These are phyloP conservation scores for Larimichthys polyactis DNA, from an alignment of 2,113 vertebrate species.

Conservation along the genomic window DNA sequence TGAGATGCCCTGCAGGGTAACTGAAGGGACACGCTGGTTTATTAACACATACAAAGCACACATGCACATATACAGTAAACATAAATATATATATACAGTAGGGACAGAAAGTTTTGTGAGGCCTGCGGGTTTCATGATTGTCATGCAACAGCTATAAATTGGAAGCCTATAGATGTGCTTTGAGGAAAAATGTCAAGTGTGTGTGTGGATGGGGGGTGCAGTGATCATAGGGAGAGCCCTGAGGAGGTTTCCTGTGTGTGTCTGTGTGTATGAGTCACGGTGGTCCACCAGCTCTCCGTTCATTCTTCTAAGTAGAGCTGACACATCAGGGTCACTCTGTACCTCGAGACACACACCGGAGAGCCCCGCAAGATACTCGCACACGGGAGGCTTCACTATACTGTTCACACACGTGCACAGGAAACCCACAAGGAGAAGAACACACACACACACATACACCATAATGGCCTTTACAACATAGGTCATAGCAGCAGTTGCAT, in stretches of 20 bases:
- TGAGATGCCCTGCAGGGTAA: constrained; percentile 33
- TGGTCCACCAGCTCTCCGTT: constrained; percentile 67
- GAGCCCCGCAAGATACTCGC: constrained; percentile 52
- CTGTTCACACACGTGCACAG: constrained; percentile 43
- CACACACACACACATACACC: neutral
- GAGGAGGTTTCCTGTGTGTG: constrained; percentile 23
- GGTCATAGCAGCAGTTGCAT: constrained; percentile 63
- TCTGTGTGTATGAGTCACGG: constrained; percentile 56
- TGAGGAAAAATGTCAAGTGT: constrained; percentile 65
- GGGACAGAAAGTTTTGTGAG: constrained; percentile 20
- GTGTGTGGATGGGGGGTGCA: constrained; percentile 27
- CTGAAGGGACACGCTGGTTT: constrained; percentile 6
- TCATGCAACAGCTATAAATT: constrained; percentile 36
- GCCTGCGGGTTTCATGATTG: constrained; percentile 50
- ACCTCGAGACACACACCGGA: constrained; percentile 74
- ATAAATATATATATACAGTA: neutral
- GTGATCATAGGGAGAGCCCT: constrained; percentile 55
- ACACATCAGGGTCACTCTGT: constrained; percentile 80
- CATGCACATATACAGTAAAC: constrained; percentile 12
- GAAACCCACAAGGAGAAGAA: constrained; percentile 30
- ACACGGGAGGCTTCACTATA: constrained; percentile 62
- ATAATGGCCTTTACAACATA: constrained; percentile 71
- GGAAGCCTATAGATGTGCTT: constrained; percentile 60
- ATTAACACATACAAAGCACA: neutral
- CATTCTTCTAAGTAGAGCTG: constrained; percentile 72